A percentile compares a stretch with the other conserved stretches of the same genome.
phyloP scores from a whole-genome alignment of 1,140 invertebrate genomes.

The Pissodes strobi region DNA sequence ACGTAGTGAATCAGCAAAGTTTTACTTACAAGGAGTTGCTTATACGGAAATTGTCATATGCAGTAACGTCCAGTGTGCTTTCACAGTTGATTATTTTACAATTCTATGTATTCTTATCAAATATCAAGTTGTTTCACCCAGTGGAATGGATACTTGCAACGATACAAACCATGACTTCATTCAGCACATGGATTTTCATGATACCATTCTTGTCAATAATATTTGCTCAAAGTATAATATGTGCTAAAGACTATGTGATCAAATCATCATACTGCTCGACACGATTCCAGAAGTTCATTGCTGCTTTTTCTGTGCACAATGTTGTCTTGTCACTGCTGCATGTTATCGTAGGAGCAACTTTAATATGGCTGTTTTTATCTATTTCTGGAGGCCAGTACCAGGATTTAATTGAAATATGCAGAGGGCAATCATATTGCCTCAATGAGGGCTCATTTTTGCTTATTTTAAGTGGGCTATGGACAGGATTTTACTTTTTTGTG shows the following conservation, averaged over 20 bases:
- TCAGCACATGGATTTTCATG: constrained; percentile 62
- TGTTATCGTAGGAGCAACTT: constrained; percentile 62
- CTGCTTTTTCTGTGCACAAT: constrained; percentile 65
- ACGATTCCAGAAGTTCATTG: constrained; percentile 65
- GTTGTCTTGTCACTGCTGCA: constrained; percentile 62
- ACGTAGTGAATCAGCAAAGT: constrained; percentile 24
- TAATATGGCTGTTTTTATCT: constrained; percentile 66
- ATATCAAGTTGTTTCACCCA: constrained; percentile 60
- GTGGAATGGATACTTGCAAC: constrained; percentile 59
- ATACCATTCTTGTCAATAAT: constrained; percentile 60
- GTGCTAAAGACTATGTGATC: constrained; percentile 63
- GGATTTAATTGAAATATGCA: constrained; percentile 54
- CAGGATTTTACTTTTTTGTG: constrained; percentile 69
- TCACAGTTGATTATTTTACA: constrained; percentile 61
- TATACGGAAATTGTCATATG: constrained; percentile 56
- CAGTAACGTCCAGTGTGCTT: constrained; percentile 57
- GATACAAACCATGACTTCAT: constrained; percentile 58
- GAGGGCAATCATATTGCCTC: constrained; percentile 53
- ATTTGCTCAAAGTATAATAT: constrained; percentile 62
- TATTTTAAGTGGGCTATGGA: constrained; percentile 68
- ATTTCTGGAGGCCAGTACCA: constrained; percentile 61
- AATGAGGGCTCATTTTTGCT: constrained; percentile 65
- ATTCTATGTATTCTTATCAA: constrained; percentile 60
- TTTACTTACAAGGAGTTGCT: constrained; percentile 57
- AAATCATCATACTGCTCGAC: constrained; percentile 61